These are phyloP conservation scores for Rhynchophorus ferrugineus DNA, from an alignment of 1,140 invertebrate genomes.

Conservation along the genomic window DNA sequence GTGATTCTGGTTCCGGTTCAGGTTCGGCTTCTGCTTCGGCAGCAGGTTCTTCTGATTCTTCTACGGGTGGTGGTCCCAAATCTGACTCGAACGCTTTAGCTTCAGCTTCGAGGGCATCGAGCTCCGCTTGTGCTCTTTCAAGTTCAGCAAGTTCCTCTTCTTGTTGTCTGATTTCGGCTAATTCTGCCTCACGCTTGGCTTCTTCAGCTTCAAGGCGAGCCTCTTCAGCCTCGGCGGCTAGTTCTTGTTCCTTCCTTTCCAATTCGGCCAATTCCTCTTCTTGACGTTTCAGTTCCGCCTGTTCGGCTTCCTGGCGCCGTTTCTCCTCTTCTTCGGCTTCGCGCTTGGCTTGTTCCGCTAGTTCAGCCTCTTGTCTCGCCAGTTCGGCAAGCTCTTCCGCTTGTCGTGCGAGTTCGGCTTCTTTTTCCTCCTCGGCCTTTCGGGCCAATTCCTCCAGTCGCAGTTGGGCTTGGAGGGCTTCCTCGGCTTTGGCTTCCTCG, in stretches of 20 bases:
- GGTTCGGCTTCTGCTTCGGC: slow-evolving; percentile 26
- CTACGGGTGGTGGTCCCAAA: slow-evolving; percentile 29
- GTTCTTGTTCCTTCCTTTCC: slow-evolving; percentile 47
- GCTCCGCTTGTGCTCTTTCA: slow-evolving; percentile 47
- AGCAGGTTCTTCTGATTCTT: slow-evolving; percentile 32
- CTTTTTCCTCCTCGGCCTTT: slow-evolving; percentile 48
- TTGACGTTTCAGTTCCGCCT: slow-evolving; percentile 39
- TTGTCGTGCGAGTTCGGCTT: slow-evolving; percentile 41
- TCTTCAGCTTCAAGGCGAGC: slow-evolving; percentile 38
- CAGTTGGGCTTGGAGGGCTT: slow-evolving; percentile 40
- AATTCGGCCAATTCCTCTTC: slow-evolving; percentile 48
- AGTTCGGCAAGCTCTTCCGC: slow-evolving; percentile 48
- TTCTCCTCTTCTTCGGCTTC: slow-evolving; percentile 47
- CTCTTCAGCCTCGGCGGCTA: slow-evolving; percentile 44
- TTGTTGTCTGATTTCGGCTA: slow-evolving; percentile 46
- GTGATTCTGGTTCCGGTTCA: slow-evolving; percentile 40
- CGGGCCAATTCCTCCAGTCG: slow-evolving; percentile 46
- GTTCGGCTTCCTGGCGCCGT: slow-evolving; percentile 36
- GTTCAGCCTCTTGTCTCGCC: slow-evolving; percentile 47
- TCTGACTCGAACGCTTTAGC: slow-evolving; percentile 41
- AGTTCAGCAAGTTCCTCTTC: slow-evolving; percentile 45
- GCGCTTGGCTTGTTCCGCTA: slow-evolving; percentile 48
- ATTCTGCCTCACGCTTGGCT: slow-evolving; percentile 49
- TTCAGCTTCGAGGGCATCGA: slow-evolving; percentile 49
- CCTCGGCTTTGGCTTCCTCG: slow-evolving; percentile 46